Conservation (phyloP, 2,888 invertebrate species). For the Idaea biselata region DNA sequence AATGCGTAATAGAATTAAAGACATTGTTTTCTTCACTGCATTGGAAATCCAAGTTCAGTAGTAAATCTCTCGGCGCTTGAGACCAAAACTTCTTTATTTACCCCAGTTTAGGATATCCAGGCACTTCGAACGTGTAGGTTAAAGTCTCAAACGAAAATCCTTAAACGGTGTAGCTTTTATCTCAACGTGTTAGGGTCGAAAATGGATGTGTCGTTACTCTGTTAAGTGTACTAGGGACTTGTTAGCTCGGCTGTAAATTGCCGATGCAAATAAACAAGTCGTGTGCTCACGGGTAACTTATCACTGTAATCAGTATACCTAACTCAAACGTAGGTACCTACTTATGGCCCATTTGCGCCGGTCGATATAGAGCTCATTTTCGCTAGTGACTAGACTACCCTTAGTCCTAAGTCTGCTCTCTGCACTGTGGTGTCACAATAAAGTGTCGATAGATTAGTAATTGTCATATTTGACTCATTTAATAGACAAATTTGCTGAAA, state of each 20-base stretch:
- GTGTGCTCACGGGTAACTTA: constrained; percentile 32
- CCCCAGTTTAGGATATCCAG: constrained; percentile 10
- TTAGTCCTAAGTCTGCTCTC: no score
- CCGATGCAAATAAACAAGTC: constrained; percentile 38
- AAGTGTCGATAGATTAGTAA: no score
- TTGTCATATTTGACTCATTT: no score
- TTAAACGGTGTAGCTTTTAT: background rate
- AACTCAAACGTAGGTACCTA: constrained; percentile 16
- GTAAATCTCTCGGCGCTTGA: constrained; percentile 26
- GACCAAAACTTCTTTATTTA: constrained; percentile 25
- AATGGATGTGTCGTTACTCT: constrained; percentile 12
- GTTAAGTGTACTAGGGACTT: constrained; percentile 28
- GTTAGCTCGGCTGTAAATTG: constrained; percentile 37
- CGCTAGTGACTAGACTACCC: background rate
- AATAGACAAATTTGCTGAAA: no score
- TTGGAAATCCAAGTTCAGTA: constrained; percentile 22
- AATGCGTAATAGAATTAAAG: background rate
- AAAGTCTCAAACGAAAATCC: background rate
- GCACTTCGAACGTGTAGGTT: background rate
- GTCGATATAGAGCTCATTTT: constrained; percentile 6
- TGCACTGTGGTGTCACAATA: no score
- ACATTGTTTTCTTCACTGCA: constrained; percentile 1
- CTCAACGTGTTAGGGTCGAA: background rate
- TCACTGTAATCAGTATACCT: constrained; percentile 31
- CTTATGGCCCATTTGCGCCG: constrained; percentile 11